Conservation (phyloP, 2,888 invertebrate genomes). For the Melieria crassipennis region DNA sequence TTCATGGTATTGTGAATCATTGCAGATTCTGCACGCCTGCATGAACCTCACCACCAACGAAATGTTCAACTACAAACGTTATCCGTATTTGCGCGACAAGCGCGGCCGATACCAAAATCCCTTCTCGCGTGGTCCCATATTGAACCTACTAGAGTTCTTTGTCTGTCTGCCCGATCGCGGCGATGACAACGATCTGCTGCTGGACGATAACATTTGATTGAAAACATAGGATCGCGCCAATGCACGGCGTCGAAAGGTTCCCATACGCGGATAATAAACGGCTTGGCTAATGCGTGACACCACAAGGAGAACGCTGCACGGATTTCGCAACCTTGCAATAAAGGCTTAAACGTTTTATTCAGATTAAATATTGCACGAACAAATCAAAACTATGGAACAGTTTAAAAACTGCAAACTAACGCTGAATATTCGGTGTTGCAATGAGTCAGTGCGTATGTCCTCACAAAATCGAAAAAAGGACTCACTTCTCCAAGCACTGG, state of each 20-base stretch:
- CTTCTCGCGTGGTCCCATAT: constrained; percentile 86
- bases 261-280: constrained; percentile 55
- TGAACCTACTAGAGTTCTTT: constrained; percentile 91
- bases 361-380: too few species aligned
- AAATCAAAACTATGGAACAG: too few species aligned
- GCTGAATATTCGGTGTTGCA: too few species aligned
- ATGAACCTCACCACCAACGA: constrained; percentile 96
- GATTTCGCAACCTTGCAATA: too few species aligned
- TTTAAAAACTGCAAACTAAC: too few species aligned
- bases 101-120: constrained; percentile 90
- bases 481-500: too few species aligned
- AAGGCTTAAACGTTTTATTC: too few species aligned
- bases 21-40: constrained; percentile 86
- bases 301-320: background rate
- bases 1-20: background rate
- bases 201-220: constrained; percentile 71
- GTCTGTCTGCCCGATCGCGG: constrained; percentile 84
- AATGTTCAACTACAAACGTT: constrained; percentile 92
- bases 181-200: constrained; percentile 77
- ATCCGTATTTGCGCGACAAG: constrained; percentile 88
- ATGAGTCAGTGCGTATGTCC: too few species aligned
- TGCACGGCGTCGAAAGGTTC: constrained; percentile 55
- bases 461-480: too few species aligned
- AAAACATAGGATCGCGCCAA: constrained; percentile 58
- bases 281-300: too few species aligned